phyloP scores from a whole-genome alignment of 2,113 vertebrate genomes.

The Ranitomeya variabilis region DNA sequence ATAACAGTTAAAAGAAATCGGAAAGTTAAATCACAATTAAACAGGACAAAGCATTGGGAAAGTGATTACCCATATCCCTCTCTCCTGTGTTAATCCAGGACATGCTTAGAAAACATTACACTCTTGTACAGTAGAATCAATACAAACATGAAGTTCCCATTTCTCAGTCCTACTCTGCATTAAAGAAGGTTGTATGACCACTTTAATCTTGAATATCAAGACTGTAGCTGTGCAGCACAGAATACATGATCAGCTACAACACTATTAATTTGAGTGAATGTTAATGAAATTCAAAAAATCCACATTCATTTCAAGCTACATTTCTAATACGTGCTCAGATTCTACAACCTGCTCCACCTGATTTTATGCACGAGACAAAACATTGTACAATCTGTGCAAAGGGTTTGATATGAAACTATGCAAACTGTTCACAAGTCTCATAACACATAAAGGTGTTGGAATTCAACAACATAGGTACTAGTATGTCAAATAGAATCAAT shows the following conservation, averaged over 20 bases:
- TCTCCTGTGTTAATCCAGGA: neutral
- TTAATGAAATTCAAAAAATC: constrained; percentile 33
- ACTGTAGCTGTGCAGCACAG: neutral
- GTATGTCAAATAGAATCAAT: neutral
- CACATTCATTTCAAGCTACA: neutral
- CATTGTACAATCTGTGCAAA: neutral
- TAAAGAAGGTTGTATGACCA: neutral
- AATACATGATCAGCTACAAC: constrained; percentile 10
- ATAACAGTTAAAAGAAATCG: constrained; percentile 17
- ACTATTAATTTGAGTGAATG: constrained; percentile 29
- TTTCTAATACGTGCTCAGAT: neutral
- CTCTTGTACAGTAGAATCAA: neutral
- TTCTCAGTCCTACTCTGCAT: neutral
- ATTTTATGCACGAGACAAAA: neutral
- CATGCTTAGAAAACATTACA: constrained; percentile 7
- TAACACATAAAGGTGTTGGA: neutral
- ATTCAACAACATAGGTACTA: neutral
- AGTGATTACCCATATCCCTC: neutral
- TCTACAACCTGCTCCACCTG: neutral
- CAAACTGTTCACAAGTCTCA: neutral
- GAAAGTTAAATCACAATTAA: constrained; percentile 22
- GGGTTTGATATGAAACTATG: neutral
- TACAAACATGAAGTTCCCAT: neutral
- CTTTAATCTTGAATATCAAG: constrained; percentile 7
- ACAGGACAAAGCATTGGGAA: neutral